phyloP scores from a whole-genome alignment of 2,113 vertebrate species.

The Panthera uncia region DNA sequence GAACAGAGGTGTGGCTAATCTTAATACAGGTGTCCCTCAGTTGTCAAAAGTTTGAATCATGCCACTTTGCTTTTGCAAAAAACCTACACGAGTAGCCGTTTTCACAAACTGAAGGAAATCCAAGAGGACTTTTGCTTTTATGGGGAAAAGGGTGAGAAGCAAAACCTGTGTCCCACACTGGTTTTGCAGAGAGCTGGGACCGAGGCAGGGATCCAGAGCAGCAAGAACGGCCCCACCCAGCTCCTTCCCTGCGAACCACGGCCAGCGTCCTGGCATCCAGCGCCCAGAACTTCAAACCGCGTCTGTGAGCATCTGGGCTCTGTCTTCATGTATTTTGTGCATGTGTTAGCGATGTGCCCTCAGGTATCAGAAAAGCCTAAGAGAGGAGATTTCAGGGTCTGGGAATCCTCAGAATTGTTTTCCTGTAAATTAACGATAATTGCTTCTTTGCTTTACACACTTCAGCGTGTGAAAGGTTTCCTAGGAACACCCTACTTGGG shows the following conservation, averaged over 20 bases:
- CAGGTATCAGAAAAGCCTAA: background rate
- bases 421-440: background rate
- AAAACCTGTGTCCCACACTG: too few relatives aligned
- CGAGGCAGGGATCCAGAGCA: background rate
- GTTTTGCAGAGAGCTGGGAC: background rate
- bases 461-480: background rate
- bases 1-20: background rate
- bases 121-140: background rate
- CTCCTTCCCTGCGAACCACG: background rate
- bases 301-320: background rate
- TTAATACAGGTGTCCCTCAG: background rate
- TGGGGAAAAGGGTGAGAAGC: background rate
- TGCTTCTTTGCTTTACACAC: background rate
- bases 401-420: background rate
- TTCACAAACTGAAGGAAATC: background rate
- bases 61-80: background rate
- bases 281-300: background rate
- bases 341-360: background rate
- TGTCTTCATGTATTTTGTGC: background rate
- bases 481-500: background rate
- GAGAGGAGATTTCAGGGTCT: background rate
- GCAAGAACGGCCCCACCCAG: accelerated
- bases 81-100: background rate
- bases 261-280: background rate
- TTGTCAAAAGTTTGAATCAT: background rate